Evolutionary conservation across 2,888 invertebrate genomes (phyloP).

Genomic region (Drymonia ruficornis): DNA sequence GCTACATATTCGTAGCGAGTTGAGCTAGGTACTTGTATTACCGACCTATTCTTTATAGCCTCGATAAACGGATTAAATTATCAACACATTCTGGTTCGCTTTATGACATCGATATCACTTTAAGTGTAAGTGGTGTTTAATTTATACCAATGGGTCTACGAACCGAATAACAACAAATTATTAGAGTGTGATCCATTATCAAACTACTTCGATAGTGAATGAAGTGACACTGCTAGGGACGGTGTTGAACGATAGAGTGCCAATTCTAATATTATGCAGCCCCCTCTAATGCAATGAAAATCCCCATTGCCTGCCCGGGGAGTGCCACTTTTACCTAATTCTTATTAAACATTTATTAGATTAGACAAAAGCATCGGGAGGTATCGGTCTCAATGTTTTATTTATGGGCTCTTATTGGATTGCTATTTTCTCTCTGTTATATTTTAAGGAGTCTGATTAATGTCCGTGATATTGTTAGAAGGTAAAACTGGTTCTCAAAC

Average conservation of each 20-base stretch:
- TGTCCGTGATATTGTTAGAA: slow-evolving; percentile 43
- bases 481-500: slow-evolving; percentile 6
- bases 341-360: slow-evolving; percentile 84
- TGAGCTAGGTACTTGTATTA: slow-evolving; percentile 36
- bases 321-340: slow-evolving; percentile 78
- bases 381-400: slow-evolving; percentile 75
- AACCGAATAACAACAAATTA: slow-evolving; percentile 12
- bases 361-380: slow-evolving; percentile 77
- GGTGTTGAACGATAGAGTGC: slow-evolving; percentile 45
- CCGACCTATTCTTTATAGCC: slow-evolving; percentile 42
- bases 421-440: slow-evolving; percentile 62
- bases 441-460: slow-evolving; percentile 48
- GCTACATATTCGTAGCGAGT: slow-evolving; percentile 36
- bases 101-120: slow-evolving; percentile 22
- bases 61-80: slow-evolving; percentile 33
- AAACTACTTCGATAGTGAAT: slow-evolving; percentile 12
- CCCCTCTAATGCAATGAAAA: slow-evolving; percentile 72
- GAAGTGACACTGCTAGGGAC: slow-evolving; percentile 5
- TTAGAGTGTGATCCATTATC: slow-evolving; percentile 6
- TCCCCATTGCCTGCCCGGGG: slow-evolving; percentile 48
- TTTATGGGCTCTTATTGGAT: slow-evolving; percentile 78
- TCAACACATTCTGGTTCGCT: slow-evolving; percentile 36
- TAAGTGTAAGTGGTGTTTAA: slow-evolving; percentile 7
- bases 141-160: neutral
- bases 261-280: slow-evolving; percentile 75